Evolutionary conservation across 1,140 invertebrate species (phyloP).

Genomic region (Zeugodacus cucurbitae): DNA sequence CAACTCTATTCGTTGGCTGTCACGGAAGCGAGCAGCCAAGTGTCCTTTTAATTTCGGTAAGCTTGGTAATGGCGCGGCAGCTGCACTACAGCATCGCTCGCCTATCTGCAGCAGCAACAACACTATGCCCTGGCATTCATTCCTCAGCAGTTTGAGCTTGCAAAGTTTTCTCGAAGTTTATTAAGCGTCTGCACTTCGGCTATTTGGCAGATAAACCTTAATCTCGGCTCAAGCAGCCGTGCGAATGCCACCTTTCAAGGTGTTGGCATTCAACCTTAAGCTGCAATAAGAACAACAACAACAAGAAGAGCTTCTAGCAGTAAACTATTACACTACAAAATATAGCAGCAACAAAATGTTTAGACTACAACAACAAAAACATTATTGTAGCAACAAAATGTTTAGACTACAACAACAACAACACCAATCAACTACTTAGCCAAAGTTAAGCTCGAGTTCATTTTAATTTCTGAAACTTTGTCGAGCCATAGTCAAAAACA

Average conservation of each 20-base stretch:
- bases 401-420: background rate
- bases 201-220: conserved; percentile 18
- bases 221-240: conserved; percentile 9
- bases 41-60: conserved; percentile 8
- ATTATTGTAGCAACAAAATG: background rate
- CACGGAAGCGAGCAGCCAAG: conserved; percentile 32
- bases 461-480: conserved; percentile 32
- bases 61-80: background rate
- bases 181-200: conserved; percentile 14
- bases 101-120: background rate
- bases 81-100: background rate
- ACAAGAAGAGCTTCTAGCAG: background rate
- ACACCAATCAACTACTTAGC: conserved; percentile 12
- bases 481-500: background rate
- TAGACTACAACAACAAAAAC: background rate
- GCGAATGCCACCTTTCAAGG: background rate
- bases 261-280: background rate
- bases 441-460: conserved; percentile 17
- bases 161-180: conserved; percentile 14
- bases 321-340: background rate
- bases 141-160: background rate
- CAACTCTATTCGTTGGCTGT: background rate
- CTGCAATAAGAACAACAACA: background rate
- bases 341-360: background rate
- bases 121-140: background rate